Evolutionary conservation across 2,113 vertebrate species (phyloP).

Genomic region (Callipepla californica): DNA sequence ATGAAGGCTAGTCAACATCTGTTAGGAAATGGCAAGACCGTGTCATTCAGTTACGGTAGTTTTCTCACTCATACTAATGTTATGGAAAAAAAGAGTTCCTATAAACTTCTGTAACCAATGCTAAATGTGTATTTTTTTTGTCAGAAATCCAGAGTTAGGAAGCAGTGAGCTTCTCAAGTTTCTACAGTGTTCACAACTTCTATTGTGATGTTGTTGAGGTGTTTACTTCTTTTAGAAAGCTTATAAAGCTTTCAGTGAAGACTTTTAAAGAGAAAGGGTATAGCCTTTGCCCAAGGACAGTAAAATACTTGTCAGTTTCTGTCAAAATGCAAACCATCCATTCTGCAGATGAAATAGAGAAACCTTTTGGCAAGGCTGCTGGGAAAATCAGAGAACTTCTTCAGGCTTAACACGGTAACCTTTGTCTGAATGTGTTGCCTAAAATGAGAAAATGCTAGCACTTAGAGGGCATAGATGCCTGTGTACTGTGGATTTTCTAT

Average conservation of each 20-base stretch:
- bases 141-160: neutral
- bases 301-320: neutral
- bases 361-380: neutral
- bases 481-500: neutral
- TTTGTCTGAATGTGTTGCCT: neutral
- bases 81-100: neutral
- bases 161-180: neutral
- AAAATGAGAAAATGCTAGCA: neutral
- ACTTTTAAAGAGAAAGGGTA: neutral
- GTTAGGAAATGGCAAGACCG: neutral
- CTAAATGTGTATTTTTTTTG: neutral
- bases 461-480: neutral
- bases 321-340: neutral
- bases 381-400: neutral
- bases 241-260: neutral
- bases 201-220: neutral
- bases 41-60: neutral
- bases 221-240: neutral
- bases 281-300: neutral
- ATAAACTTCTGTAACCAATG: neutral
- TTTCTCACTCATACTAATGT: neutral
- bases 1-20: neutral
- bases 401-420: neutral
- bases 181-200: neutral
- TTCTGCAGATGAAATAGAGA: neutral